A percentile compares a stretch with the other conserved stretches of the same genome.
phyloP scores from a whole-genome alignment of 2,797 vertebrate species.

The Petrocephalus sullivani region DNA sequence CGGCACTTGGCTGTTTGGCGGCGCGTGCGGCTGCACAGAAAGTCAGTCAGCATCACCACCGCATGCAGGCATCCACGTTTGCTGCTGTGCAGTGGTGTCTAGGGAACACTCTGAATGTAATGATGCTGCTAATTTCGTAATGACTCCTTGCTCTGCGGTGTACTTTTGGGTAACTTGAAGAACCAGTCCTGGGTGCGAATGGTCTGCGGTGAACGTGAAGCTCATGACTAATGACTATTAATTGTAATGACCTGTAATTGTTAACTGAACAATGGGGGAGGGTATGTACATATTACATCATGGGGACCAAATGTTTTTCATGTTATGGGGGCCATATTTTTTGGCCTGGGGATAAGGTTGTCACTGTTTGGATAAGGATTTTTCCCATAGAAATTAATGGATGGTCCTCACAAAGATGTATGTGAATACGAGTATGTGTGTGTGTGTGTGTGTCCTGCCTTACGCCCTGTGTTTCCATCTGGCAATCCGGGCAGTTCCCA shows the following conservation, averaged over 20 bases:
- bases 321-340: no score
- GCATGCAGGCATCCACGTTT: not conserved
- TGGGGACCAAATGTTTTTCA: no score
- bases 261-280: not conserved
- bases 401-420: no score
- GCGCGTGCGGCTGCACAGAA: not conserved
- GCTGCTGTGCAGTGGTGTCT: not conserved
- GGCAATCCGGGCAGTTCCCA: no score
- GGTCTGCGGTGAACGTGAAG: not conserved
- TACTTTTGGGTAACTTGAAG: not conserved
- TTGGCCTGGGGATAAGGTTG: no score
- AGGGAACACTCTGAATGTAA: not conserved
- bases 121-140: not conserved
- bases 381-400: not conserved
- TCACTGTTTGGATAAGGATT: not conserved
- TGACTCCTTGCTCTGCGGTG: not conserved
- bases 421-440: no score
- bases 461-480: no score
- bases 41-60: not conserved
- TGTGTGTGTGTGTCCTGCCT: no score
- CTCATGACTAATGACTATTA: not conserved
- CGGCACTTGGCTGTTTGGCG: not conserved
- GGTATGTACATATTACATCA: no score
- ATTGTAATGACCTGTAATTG: not conserved
- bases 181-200: not conserved